phyloP scores from a whole-genome alignment of 2,797 vertebrate genomes.

The Sus cebifrons region DNA sequence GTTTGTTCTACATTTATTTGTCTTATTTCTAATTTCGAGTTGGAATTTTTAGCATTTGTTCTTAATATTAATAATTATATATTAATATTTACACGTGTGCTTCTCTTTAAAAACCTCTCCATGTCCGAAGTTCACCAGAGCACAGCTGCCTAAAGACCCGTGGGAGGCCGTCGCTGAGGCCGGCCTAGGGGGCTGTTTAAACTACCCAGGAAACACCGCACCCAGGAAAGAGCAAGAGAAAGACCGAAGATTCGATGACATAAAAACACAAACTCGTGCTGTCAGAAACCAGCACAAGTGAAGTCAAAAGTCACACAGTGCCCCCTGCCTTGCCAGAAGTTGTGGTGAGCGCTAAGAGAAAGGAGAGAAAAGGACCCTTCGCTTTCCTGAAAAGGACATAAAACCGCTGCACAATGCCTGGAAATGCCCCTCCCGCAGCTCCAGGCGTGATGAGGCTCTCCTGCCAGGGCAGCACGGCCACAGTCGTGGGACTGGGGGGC shows the following conservation, averaged over 20 bases:
- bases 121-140: background rate
- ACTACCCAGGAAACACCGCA: background rate
- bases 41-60: too few relatives aligned
- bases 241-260: background rate
- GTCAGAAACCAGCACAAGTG: background rate
- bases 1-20: background rate
- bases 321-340: background rate
- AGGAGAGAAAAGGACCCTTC: background rate
- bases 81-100: background rate
- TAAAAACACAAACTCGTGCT: background rate
- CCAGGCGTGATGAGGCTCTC: fast-evolving
- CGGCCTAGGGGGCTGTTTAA: background rate
- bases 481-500: too few relatives aligned
- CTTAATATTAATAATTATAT: too few relatives aligned
- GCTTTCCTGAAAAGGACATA: background rate
- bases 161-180: too few relatives aligned
- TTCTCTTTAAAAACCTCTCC: background rate
- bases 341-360: background rate
- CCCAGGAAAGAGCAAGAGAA: background rate
- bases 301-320: background rate
- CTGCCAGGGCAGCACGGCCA: too few relatives aligned
- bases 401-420: background rate
- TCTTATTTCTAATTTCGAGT: background rate
- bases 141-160: too few relatives aligned
- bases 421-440: background rate